Evolutionary conservation across 1,140 invertebrate species (phyloP).

Genomic region (Rhysida immarginata): DNA sequence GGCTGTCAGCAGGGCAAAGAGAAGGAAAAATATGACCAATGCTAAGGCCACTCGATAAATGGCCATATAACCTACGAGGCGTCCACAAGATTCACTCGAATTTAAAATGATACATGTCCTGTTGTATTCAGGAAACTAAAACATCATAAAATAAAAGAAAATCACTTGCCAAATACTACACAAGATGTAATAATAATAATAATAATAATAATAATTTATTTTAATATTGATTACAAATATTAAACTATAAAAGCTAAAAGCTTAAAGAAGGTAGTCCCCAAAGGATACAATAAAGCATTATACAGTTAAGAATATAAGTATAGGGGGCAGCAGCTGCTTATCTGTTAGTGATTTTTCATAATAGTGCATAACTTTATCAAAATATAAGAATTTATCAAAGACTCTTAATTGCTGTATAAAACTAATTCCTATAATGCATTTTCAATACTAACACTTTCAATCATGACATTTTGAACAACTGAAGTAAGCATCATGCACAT

Average conservation of each 20-base stretch:
- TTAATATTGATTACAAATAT: neutral
- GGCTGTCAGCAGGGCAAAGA: conserved; percentile 27
- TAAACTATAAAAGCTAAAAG: neutral
- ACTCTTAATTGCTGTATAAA: neutral
- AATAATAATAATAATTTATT: neutral
- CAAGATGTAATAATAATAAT: neutral
- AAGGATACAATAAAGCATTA: no score
- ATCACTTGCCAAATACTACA: conserved; percentile 3
- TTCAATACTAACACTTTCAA: conserved; percentile 24
- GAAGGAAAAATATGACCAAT: conserved; percentile 28
- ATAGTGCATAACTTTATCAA: neutral
- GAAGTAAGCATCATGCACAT: conserved; percentile 33
- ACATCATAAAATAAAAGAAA: conserved; percentile 12
- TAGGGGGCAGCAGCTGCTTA: neutral
- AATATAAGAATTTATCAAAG: neutral
- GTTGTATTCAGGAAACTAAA: conserved; percentile 30
- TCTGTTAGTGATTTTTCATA: neutral
- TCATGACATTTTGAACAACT: conserved; percentile 26
- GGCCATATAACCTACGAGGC: conserved; percentile 31
- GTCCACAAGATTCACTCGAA: conserved; percentile 29
- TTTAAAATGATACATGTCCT: conserved; percentile 27
- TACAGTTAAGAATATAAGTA: neutral
- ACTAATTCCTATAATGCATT: neutral
- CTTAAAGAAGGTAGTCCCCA: no score
- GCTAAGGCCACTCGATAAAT: conserved; percentile 33